These are phyloP conservation scores for Callimorpha dominula DNA, from an alignment of 2,888 invertebrate genomes.

Conservation along the genomic window DNA sequence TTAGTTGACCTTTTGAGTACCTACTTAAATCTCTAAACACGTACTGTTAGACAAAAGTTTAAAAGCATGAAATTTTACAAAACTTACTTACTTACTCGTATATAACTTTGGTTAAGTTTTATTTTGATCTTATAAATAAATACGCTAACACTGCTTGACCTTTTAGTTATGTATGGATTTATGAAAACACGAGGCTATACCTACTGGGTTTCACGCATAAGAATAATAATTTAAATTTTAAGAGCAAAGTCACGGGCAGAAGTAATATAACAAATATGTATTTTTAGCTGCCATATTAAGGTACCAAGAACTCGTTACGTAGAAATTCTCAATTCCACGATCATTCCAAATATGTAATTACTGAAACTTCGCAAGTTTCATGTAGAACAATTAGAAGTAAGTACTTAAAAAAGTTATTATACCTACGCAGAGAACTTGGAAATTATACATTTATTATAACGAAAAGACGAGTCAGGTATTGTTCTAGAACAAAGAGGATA, in stretches of 20 bases:
- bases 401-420: neutral
- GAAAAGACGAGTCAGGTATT: neutral
- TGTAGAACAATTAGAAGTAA: conserved; percentile 11
- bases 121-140: no score
- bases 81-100: no score
- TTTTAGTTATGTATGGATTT: no score
- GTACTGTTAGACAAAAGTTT: no score
- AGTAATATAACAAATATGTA: neutral
- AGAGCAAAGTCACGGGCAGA: neutral
- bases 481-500: neutral
- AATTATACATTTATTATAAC: neutral
- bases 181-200: no score
- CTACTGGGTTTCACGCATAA: neutral
- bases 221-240: neutral
- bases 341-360: conserved; percentile 8
- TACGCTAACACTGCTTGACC: no score
- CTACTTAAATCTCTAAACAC: no score
- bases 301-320: neutral
- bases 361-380: neutral
- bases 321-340: neutral
- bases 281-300: neutral
- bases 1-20: no score
- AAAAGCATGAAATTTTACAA: no score
- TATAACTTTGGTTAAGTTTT: no score
- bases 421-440: conserved; percentile 10